These are phyloP conservation scores for Nycticorax nycticorax DNA, from an alignment of 2,113 vertebrate genomes.

Conservation along the genomic window DNA sequence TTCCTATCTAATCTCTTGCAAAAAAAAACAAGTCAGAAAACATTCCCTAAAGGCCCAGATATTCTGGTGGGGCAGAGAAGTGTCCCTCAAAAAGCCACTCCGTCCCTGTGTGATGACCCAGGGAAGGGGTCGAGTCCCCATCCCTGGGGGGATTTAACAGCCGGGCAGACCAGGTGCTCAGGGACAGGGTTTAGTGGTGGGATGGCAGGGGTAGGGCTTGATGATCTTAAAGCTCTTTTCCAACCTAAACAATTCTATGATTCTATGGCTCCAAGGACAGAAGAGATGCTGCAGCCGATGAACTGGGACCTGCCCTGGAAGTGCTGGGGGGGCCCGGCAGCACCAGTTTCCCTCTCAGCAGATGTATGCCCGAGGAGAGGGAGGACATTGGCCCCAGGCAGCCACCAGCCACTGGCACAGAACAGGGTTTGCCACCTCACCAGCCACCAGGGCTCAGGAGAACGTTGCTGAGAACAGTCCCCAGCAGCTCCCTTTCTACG, in stretches of 20 bases:
- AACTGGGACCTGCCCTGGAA: not conserved
- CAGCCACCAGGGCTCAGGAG: not conserved
- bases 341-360: not conserved
- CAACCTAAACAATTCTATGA: no score
- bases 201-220: no score
- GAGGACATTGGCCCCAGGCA: not conserved
- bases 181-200: no score
- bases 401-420: not conserved
- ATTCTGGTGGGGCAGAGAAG: not conserved
- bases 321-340: not conserved
- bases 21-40: not conserved
- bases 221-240: no score
- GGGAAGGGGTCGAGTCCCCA: no score
- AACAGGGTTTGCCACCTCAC: not conserved
- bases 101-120: not conserved
- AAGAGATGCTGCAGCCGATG: not conserved
- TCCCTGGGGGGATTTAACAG: no score
- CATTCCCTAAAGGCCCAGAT: not conserved
- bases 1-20: not conserved
- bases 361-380: no score
- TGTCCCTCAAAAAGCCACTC: not conserved
- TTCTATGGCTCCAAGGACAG: not conserved
- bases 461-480: accelerated
- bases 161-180: no score
- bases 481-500: not conserved